These are phyloP conservation scores for Podargus strigoides DNA, from an alignment of 2,797 vertebrate species.

Conservation along the genomic window DNA sequence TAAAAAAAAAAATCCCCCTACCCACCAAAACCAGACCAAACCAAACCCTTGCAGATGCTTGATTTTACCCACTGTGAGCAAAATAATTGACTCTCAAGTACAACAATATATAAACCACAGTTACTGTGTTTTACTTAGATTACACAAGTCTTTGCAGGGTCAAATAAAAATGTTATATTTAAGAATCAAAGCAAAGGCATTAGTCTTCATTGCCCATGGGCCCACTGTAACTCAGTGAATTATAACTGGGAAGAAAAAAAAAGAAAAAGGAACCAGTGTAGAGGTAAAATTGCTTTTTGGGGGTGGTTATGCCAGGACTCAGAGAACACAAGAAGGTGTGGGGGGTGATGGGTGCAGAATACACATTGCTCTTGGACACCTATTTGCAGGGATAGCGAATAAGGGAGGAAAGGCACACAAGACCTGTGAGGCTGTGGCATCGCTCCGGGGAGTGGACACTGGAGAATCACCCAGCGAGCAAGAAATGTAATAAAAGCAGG, in stretches of 20 bases:
- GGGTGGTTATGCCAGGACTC: neutral
- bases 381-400: rapidly evolving
- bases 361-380: neutral
- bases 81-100: neutral
- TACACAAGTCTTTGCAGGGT: neutral
- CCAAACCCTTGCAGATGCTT: neutral
- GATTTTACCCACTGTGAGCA: neutral
- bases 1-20: neutral
- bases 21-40: neutral
- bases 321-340: neutral
- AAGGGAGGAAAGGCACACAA: neutral
- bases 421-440: neutral
- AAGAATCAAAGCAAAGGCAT: neutral
- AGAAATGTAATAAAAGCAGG: neutral
- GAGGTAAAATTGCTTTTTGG: neutral
- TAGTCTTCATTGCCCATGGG: neutral
- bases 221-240: neutral
- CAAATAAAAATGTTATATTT: neutral
- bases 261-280: neutral
- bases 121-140: neutral
- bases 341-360: rapidly evolving
- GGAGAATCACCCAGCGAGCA: neutral
- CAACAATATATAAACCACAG: neutral
- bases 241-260: neutral
- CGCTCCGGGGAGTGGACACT: rapidly evolving